Percentiles rank a stretch among this genome's conserved stretches.
Evolutionary conservation across 2,888 invertebrate species (phyloP).

Genomic region (Megamerina dolium): DNA sequence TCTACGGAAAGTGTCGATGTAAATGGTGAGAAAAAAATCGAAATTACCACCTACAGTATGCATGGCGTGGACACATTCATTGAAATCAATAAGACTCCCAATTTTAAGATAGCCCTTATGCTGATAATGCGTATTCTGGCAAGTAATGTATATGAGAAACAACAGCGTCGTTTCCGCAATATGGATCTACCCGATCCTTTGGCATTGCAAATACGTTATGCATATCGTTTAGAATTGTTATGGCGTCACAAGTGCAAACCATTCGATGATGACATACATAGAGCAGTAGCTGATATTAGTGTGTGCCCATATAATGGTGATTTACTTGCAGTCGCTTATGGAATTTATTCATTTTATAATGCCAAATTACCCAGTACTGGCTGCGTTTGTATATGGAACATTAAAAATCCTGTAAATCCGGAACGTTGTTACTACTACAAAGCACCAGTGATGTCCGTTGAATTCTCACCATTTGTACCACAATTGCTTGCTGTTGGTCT

Average conservation of each 20-base stretch:
- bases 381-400: conserved; percentile 69
- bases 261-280: conserved; percentile 27
- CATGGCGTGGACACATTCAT: conserved; percentile 37
- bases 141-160: conserved; percentile 58
- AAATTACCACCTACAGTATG: conserved; percentile 42
- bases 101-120: conserved; percentile 59
- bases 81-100: conserved; percentile 28
- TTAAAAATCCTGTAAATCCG: conserved; percentile 73
- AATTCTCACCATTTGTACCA: conserved; percentile 64
- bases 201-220: conserved; percentile 58
- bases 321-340: conserved; percentile 71
- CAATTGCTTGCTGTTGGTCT: conserved; percentile 72
- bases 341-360: conserved; percentile 56
- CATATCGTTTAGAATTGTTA: conserved; percentile 60
- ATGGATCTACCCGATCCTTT: conserved; percentile 58
- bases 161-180: conserved; percentile 67
- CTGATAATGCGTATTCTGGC: conserved; percentile 68
- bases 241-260: conserved; percentile 58
- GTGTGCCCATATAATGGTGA: conserved; percentile 66
- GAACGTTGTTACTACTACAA: conserved; percentile 62
- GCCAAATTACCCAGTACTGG: conserved; percentile 53
- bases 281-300: conserved; percentile 57
- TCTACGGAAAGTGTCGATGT: conserved; percentile 36
- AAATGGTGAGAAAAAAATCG: conserved; percentile 51
- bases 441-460: conserved; percentile 61